Conservation (phyloP, 2,888 invertebrate species). For the Lutraria lutraria region DNA sequence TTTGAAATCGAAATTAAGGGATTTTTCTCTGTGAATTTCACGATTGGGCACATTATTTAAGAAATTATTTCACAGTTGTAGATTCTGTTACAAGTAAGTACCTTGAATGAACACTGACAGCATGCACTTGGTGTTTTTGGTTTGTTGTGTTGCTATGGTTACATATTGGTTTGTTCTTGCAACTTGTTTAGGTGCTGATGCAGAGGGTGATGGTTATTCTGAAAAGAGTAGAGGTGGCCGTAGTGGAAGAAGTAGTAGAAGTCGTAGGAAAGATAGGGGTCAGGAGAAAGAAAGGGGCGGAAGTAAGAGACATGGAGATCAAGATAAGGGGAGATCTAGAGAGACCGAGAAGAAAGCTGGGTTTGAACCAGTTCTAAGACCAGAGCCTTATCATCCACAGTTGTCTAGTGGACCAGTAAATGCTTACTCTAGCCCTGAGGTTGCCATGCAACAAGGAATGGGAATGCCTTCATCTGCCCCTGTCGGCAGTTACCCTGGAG, state of each 20-base stretch:
- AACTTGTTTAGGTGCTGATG: constrained; percentile 57
- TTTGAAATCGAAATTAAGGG: neutral
- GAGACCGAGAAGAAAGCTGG: constrained; percentile 70
- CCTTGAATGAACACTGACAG: neutral
- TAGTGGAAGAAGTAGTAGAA: constrained; percentile 60
- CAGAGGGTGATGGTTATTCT: constrained; percentile 65
- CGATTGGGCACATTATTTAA: neutral
- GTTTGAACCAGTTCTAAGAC: constrained; percentile 79
- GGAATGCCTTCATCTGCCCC: constrained; percentile 23
- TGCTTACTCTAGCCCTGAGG: constrained; percentile 60
- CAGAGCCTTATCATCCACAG: constrained; percentile 72
- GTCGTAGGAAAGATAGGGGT: constrained; percentile 54
- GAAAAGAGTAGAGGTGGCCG: constrained; percentile 61
- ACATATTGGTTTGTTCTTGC: constrained; percentile 44
- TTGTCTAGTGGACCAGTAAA: constrained; percentile 62
- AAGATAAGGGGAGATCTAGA: constrained; percentile 39
- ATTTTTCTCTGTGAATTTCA: neutral
- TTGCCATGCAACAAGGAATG: constrained; percentile 38
- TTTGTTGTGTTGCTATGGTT: constrained; percentile 52
- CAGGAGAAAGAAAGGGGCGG: constrained; percentile 53
- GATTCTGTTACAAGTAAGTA: constrained; percentile 9
- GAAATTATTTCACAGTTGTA: neutral
- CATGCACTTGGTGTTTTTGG: constrained; percentile 32
- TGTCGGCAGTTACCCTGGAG: constrained; percentile 42
- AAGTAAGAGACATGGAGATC: constrained; percentile 48